phyloP scores from a whole-genome alignment of 2,888 invertebrate genomes.

The Elysia crispata region DNA sequence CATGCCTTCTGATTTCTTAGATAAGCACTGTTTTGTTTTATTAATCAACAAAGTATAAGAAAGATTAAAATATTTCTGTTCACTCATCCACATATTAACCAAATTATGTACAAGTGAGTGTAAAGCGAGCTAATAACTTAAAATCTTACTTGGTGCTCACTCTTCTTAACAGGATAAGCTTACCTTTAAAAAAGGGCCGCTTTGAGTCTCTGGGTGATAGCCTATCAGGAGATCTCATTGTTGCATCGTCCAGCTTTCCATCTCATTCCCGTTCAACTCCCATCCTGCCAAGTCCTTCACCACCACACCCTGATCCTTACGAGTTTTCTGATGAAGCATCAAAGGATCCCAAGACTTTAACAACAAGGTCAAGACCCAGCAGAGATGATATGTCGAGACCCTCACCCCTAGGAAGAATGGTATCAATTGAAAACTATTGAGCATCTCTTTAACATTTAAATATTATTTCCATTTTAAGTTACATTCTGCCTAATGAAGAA shows the following conservation, averaged over 20 bases:
- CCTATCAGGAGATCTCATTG: slow-evolving; percentile 41
- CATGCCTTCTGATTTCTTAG: no score
- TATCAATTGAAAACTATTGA: neutral
- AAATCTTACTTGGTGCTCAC: no score
- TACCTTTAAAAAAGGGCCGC: slow-evolving; percentile 89
- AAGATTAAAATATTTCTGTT: no score
- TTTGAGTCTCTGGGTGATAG: slow-evolving; percentile 55
- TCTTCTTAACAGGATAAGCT: slow-evolving; percentile 84
- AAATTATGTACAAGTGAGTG: no score
- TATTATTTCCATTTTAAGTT: neutral
- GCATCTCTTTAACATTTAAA: neutral
- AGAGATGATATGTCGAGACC: slow-evolving; percentile 66
- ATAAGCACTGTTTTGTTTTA: no score
- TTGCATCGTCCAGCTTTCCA: slow-evolving; percentile 48
- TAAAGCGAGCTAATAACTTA: no score
- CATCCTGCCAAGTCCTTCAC: slow-evolving; percentile 75
- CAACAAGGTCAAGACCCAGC: slow-evolving; percentile 56
- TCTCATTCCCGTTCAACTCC: slow-evolving; percentile 58
- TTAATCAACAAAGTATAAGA: no score
- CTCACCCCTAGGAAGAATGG: slow-evolving; percentile 61
- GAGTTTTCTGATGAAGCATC: slow-evolving; percentile 84
- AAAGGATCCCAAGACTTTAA: slow-evolving; percentile 54
- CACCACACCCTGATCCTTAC: slow-evolving; percentile 83
- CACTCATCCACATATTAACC: no score
- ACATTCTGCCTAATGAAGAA: neutral